A percentile compares a stretch with the other conserved stretches of the same genome.
Evolutionary conservation across 2,888 invertebrate species (phyloP).

Genomic region (Diploptera punctata): DNA sequence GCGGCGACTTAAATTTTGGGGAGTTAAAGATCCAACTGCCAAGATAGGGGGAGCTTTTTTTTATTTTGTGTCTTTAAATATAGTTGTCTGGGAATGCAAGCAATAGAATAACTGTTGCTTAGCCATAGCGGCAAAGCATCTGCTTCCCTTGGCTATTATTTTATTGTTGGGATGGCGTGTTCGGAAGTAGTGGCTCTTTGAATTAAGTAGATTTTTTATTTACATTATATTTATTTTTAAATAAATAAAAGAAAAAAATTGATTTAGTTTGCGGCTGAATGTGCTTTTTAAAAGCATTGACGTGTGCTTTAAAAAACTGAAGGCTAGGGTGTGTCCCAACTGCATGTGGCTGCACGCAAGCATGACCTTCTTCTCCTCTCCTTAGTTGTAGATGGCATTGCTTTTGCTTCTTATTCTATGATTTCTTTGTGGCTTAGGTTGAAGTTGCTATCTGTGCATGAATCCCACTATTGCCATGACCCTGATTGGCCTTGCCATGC

Average conservation of each 20-base stretch:
- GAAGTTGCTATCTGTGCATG: slow-evolving; percentile 18
- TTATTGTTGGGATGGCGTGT: slow-evolving; percentile 2
- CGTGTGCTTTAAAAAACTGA: not conserved
- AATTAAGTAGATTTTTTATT: not conserved
- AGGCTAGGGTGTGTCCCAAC: no score
- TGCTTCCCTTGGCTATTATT: not conserved
- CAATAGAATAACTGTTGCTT: not conserved
- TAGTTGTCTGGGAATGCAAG: slow-evolving; percentile 17
- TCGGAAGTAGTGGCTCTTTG: not conserved
- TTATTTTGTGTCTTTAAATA: slow-evolving; percentile 6
- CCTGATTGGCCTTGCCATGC: slow-evolving; percentile 41
- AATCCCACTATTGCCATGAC: slow-evolving; percentile 37
- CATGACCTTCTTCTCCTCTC: not conserved
- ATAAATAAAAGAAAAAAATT: no score
- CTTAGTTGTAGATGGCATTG: no score
- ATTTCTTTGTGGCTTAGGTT: no score
- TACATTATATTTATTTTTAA: not conserved
- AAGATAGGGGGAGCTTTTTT: not conserved
- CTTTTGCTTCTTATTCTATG: no score
- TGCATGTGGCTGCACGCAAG: not conserved
- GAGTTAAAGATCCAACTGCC: not conserved
- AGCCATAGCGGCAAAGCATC: not conserved
- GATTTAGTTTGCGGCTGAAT: not conserved
- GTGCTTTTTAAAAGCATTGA: not conserved
- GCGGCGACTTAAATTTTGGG: slow-evolving; percentile 2